Evolutionary conservation across 2,113 vertebrate species (phyloP), one percentile per base, ranked within the genome.

Genomic region (Rhabdornis inornatus): DNA sequence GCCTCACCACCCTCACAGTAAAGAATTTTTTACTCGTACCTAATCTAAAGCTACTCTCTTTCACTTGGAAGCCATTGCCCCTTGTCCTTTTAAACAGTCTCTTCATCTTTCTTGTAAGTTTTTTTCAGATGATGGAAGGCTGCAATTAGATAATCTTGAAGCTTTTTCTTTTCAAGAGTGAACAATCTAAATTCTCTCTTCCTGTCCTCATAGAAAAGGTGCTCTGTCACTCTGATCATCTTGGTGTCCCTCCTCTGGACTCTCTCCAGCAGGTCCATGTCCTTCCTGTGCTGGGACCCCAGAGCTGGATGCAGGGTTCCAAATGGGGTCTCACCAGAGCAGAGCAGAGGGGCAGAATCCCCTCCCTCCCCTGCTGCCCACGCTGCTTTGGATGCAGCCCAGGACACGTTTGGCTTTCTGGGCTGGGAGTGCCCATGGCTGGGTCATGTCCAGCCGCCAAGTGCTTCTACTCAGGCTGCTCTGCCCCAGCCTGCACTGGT

Each of bases 181-280:
- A 87, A n/a, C 13, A 55, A n/a, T 61, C 5, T 10, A 10, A 61
- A 5, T 55, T 63, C 19, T 70, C 24, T 40, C 28, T 69, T 22
- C 15, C 7, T 28, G 11, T 28, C 8, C 10, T 63, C 4, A 11
- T 6, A 47, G 28, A 8, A 63, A 13, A 47, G 8, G 8, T 78
- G 1, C 40, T 78, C 39, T 20, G 42, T 40, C 19, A 15, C 28
- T 55, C 11, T 70, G 25, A 70, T 47, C 7, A 63, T 1, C 13
- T n/a, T 61, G 19, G 13, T 70, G 56, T 2, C 5, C 5, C 2
- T 39, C 12, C 20, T 47, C 39, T 70, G 64, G 12, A 53, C 10
- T 45, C 1, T 0, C 12, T 70, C 2, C 47, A 11, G 0, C 15
- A 28, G 3, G 0, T 53, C 39, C 2, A 1, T n/a, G 4, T 53